Percentiles rank a stretch among this genome's conserved stretches.
Evolutionary conservation across 1,140 invertebrate genomes (phyloP).

Genomic region (Druon quercuslanigerum): DNA sequence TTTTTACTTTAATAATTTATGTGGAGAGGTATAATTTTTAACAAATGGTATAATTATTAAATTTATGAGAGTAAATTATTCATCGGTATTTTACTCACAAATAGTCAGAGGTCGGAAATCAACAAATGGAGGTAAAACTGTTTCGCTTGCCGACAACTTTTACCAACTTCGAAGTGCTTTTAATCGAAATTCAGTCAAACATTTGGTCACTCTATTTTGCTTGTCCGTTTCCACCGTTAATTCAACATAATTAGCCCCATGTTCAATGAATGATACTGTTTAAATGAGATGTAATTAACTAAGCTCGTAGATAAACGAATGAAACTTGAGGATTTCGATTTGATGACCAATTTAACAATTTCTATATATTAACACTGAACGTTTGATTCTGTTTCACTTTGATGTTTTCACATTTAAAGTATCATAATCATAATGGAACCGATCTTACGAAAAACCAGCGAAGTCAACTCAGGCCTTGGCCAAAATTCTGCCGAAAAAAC

Average conservation of each 20-base stretch:
- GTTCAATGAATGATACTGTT: neutral
- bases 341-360: no score
- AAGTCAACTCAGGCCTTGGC: no score
- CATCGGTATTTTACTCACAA: conserved; percentile 5
- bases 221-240: conserved; percentile 1
- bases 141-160: conserved; percentile 14
- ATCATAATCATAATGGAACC: no score
- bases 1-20: no score
- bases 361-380: no score
- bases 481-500: no score
- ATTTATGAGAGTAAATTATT: conserved; percentile 5
- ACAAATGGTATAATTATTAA: neutral
- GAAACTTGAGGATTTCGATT: neutral
- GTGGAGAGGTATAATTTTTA: no score
- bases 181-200: conserved; percentile 14
- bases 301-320: neutral
- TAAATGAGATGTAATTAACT: neutral
- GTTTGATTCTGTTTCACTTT: no score
- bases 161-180: neutral
- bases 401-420: no score
- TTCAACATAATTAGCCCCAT: conserved; percentile 1
- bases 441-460: no score
- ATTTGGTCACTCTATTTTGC: conserved; percentile 7
- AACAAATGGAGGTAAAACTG: conserved; percentile 17
- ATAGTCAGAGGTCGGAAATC: neutral